phyloP scores from a whole-genome alignment of 2,888 invertebrate species.

The Eumacrocentrus americanus region DNA sequence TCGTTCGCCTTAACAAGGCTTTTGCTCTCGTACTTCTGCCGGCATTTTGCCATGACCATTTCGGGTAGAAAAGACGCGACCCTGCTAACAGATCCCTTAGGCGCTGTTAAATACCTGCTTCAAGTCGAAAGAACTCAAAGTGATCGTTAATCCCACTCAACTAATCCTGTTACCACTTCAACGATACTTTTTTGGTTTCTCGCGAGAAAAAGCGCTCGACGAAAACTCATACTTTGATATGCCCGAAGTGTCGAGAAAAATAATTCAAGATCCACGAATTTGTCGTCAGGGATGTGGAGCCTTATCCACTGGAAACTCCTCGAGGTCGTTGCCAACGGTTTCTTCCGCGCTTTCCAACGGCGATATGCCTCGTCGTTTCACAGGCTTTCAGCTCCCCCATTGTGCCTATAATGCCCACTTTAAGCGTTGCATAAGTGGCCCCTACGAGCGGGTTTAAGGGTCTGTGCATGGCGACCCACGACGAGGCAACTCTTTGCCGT shows the following conservation, averaged over 20 bases:
- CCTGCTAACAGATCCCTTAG: neutral
- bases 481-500: constrained; percentile 36
- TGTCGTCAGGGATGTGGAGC: neutral
- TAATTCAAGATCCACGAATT: neutral
- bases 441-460: constrained; percentile 39
- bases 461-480: constrained; percentile 29
- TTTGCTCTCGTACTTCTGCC: constrained; percentile 32
- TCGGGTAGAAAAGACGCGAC: neutral
- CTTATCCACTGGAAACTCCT: constrained; percentile 17
- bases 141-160: constrained; percentile 16
- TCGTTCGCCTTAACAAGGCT: constrained; percentile 47
- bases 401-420: constrained; percentile 46
- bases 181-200: neutral
- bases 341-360: constrained; percentile 15
- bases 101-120: neutral
- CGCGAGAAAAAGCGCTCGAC: neutral
- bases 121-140: constrained; percentile 3
- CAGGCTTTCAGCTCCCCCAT: constrained; percentile 39
- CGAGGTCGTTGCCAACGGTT: constrained; percentile 14
- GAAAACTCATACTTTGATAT: neutral
- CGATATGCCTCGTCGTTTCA: constrained; percentile 23
- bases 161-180: constrained; percentile 5
- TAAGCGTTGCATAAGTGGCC: constrained; percentile 44
- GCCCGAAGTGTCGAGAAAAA: too few relatives aligned
- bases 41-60: constrained; percentile 11